These are phyloP conservation scores for Phasia obesa DNA, from an alignment of 2,888 invertebrate species.

Conservation along the genomic window DNA sequence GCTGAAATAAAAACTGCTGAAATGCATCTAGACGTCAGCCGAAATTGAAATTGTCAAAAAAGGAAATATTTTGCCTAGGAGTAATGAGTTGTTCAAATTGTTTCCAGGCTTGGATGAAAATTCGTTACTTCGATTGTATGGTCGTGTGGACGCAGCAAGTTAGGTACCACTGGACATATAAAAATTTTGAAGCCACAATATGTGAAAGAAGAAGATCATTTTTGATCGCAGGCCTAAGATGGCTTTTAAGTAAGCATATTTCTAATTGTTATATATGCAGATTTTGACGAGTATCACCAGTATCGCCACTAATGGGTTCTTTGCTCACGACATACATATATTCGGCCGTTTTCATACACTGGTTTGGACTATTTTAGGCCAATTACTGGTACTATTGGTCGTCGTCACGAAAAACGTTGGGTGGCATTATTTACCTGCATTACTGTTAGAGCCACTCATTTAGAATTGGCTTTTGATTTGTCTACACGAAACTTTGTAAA, in stretches of 20 bases:
- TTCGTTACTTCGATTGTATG: too few species aligned
- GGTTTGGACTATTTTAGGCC: neutral
- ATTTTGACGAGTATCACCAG: neutral
- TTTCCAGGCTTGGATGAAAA: too few species aligned
- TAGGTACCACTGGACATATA: neutral
- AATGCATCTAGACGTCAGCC: too few species aligned
- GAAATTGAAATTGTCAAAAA: too few species aligned
- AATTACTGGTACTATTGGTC: constrained; percentile 4
- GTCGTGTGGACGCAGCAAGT: too few species aligned
- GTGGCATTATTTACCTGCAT: neutral
- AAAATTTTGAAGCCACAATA: too few species aligned
- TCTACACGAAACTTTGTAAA: too few species aligned
- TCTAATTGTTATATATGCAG: neutral
- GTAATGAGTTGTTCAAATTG: too few species aligned
- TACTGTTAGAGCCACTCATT: too few species aligned
- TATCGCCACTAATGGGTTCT: neutral
- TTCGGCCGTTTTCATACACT: constrained; percentile 1
- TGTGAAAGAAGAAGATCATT: neutral
- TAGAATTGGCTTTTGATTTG: too few species aligned
- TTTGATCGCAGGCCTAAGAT: neutral
- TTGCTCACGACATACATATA: neutral
- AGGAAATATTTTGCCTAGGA: too few species aligned
- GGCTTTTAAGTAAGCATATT: neutral
- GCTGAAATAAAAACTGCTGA: too few species aligned
- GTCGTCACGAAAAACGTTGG: constrained; percentile 2